These are phyloP conservation scores for Gopherus evgoodei DNA, from an alignment of 2,113 vertebrate genomes.

Conservation along the genomic window DNA sequence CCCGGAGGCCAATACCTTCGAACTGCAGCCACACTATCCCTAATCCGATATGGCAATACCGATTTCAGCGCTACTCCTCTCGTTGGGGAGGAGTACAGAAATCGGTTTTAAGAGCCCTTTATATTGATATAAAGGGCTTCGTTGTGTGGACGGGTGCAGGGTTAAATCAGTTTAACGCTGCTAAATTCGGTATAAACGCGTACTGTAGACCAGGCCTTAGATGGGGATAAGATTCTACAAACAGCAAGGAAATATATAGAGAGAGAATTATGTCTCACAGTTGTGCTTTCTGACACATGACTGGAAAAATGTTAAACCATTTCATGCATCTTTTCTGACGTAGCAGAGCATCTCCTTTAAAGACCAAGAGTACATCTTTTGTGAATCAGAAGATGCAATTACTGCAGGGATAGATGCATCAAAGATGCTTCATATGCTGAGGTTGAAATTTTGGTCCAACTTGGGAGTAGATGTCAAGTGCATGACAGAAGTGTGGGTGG, in stretches of 20 bases:
- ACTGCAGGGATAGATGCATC: not conserved
- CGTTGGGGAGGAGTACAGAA: too few relatives aligned
- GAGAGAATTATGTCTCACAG: not conserved
- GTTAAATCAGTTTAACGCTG: too few relatives aligned
- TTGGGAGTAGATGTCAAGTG: not conserved
- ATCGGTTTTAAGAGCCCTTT: too few relatives aligned
- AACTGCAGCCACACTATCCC: too few relatives aligned
- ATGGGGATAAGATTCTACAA: not conserved
- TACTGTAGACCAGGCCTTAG: not conserved
- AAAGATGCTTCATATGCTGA: not conserved
- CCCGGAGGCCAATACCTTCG: too few relatives aligned
- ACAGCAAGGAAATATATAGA: rapidly evolving
- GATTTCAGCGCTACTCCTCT: too few relatives aligned
- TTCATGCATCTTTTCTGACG: not conserved
- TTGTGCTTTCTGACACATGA: not conserved
- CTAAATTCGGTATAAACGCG: too few relatives aligned
- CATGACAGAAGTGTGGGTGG: not conserved
- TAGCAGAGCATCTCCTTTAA: not conserved
- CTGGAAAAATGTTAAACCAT: not conserved
- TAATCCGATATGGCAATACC: too few relatives aligned
- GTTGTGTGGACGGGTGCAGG: too few relatives aligned
- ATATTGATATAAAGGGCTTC: too few relatives aligned
- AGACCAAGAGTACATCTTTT: not conserved
- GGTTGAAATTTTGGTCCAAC: not conserved
- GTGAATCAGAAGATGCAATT: not conserved